These are phyloP conservation scores for Streptopelia turtur DNA, from an alignment of 2,797 vertebrate genomes.

Conservation along the genomic window DNA sequence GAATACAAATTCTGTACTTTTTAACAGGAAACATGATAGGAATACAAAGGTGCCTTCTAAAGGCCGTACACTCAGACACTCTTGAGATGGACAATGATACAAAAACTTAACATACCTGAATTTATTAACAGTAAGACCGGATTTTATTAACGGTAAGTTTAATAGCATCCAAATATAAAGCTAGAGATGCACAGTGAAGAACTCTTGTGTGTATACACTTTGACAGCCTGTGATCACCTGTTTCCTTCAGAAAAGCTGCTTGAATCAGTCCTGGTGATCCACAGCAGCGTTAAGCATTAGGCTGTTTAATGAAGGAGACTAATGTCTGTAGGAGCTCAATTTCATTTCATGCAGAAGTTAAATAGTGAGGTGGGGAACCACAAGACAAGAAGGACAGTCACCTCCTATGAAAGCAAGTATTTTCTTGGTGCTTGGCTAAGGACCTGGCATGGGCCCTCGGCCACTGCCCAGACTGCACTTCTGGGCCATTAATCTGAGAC, in stretches of 20 bases:
- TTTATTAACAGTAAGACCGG: not conserved
- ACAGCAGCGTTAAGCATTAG: not conserved
- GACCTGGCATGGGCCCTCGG: not conserved
- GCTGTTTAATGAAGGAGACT: not conserved
- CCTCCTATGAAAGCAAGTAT: not conserved
- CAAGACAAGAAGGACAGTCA: not conserved
- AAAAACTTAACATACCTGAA: not conserved
- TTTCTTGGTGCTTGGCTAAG: not conserved
- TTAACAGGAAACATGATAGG: constrained; percentile 25
- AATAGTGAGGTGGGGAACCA: not conserved
- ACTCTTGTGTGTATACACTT: not conserved
- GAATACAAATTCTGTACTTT: constrained; percentile 15
- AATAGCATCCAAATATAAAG: constrained; percentile 6
- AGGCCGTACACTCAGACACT: not conserved
- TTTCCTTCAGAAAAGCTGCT: not conserved
- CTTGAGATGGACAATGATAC: not conserved
- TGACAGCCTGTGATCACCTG: not conserved
- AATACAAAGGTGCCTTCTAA: not conserved
- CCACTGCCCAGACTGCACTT: not conserved
- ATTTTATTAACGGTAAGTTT: not conserved
- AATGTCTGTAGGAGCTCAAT: not conserved
- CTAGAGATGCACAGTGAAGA: not conserved
- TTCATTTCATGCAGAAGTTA: not conserved
- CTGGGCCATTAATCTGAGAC: not conserved
- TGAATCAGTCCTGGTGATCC: not conserved